Evolutionary conservation across 2,113 vertebrate species (phyloP).

Genomic region (Catharus minimus): DNA sequence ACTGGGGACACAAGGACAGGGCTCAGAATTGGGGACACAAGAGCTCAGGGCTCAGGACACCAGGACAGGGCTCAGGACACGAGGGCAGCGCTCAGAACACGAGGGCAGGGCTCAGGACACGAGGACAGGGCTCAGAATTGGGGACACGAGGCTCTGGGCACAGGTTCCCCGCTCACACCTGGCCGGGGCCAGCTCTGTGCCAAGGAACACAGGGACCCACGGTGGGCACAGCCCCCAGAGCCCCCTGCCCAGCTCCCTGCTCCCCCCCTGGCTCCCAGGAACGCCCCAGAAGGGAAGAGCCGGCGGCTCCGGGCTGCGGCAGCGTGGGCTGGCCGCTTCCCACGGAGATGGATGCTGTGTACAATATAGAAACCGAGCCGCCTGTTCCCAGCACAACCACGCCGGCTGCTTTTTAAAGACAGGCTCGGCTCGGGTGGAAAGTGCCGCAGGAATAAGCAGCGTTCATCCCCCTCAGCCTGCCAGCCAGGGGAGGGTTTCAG

Average conservation of each 20-base stretch:
- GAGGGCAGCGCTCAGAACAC: no score
- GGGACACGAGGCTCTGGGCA: no score
- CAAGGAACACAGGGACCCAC: accelerated
- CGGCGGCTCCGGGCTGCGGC: not conserved
- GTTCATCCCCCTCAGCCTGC: not conserved
- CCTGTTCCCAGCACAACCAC: slow-evolving; percentile 38
- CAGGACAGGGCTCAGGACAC: no score
- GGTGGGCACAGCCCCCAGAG: accelerated
- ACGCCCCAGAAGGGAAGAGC: not conserved
- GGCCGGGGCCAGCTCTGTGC: no score
- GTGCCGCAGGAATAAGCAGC: not conserved
- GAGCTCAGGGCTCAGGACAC: no score
- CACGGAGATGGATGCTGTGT: slow-evolving; percentile 1
- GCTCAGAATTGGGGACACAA: no score
- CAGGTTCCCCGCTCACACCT: no score
- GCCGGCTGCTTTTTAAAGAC: slow-evolving; percentile 50
- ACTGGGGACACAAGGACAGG: no score
- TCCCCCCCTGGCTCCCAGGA: not conserved
- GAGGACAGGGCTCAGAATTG: no score
- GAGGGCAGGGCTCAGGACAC: no score
- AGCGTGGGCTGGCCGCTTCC: slow-evolving; percentile 48
- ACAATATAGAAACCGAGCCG: slow-evolving; percentile 30
- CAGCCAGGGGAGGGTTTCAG: not conserved
- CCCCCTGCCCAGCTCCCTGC: accelerated
- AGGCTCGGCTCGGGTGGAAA: not conserved